These are phyloP conservation scores for Philopotamus ludificatus DNA, from an alignment of 1,140 invertebrate genomes.

Conservation along the genomic window DNA sequence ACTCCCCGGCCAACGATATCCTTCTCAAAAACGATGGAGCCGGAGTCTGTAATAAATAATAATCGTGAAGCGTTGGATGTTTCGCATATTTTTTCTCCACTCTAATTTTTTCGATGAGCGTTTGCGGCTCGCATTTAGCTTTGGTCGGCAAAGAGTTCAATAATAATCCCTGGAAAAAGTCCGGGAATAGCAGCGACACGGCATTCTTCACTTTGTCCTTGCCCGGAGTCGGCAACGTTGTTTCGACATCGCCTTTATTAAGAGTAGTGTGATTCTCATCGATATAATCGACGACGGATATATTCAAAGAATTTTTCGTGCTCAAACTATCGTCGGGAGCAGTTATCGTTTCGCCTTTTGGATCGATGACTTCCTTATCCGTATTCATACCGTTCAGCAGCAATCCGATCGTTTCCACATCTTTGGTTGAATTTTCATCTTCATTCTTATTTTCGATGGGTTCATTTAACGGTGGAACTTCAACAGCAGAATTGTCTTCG, in stretches of 20 bases:
- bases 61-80: conserved; percentile 55
- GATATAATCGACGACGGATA: conserved; percentile 32
- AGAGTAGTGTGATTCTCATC: conserved; percentile 19
- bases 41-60: conserved; percentile 64
- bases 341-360: conserved; percentile 38
- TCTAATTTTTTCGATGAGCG: conserved; percentile 61
- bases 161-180: conserved; percentile 54
- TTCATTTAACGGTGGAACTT: not conserved
- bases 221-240: conserved; percentile 16
- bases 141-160: conserved; percentile 50
- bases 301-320: conserved; percentile 35
- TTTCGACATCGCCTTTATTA: conserved; percentile 11
- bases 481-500: not conserved
- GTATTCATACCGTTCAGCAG: conserved; percentile 36
- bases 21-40: conserved; percentile 69
- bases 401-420: conserved; percentile 39
- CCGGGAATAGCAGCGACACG: conserved; percentile 48
- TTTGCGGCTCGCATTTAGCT: conserved; percentile 60
- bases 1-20: conserved; percentile 71
- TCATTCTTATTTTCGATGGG: not conserved
- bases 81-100: conserved; percentile 58
- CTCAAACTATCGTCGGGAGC: conserved; percentile 31
- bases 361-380: conserved; percentile 37
- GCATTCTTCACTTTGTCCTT: conserved; percentile 46
- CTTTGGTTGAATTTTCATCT: conserved; percentile 37